These are phyloP conservation scores for Lindbergichthys nudifrons DNA, from an alignment of 2,797 vertebrate genomes.

Conservation along the genomic window DNA sequence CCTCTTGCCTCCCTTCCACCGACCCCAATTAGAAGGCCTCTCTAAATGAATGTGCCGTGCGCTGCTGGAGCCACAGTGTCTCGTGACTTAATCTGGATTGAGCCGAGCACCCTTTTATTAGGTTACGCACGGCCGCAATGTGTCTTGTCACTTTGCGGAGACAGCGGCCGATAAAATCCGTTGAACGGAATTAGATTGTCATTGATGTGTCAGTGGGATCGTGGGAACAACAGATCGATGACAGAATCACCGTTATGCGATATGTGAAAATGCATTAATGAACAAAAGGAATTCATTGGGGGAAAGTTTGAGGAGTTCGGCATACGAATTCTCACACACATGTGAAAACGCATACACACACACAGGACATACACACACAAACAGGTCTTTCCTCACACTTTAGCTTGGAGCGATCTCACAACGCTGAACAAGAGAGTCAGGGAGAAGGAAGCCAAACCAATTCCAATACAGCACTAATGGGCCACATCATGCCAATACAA, in stretches of 20 bases:
- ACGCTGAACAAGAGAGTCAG: conserved; percentile 73
- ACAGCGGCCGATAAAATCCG: conserved; percentile 83
- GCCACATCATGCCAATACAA: conserved; percentile 91
- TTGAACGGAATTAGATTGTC: conserved; percentile 88
- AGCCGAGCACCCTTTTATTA: conserved; percentile 82
- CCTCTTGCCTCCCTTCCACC: conserved; percentile 57
- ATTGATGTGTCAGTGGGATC: conserved; percentile 85
- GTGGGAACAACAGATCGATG: conserved; percentile 88
- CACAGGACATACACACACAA: conserved; percentile 42
- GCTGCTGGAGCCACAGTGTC: conserved; percentile 59
- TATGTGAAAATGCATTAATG: conserved; percentile 68
- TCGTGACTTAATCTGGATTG: conserved; percentile 86
- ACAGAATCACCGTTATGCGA: conserved; percentile 71
- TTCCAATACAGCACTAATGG: conserved; percentile 91
- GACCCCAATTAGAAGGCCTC: conserved; percentile 75
- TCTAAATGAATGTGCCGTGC: conserved; percentile 79
- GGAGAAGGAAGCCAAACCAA: conserved; percentile 83
- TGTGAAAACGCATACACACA: conserved; percentile 20
- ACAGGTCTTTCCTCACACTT: conserved; percentile 74
- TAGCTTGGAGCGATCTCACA: conserved; percentile 84
- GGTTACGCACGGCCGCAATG: conserved; percentile 84
- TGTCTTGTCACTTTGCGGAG: conserved; percentile 88
- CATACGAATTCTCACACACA: background rate
- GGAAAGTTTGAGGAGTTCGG: conserved; percentile 68
- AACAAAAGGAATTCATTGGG: conserved; percentile 61